These are phyloP conservation scores for Neomonachus schauinslandi DNA, from an alignment of 2,113 vertebrate genomes.

Conservation along the genomic window DNA sequence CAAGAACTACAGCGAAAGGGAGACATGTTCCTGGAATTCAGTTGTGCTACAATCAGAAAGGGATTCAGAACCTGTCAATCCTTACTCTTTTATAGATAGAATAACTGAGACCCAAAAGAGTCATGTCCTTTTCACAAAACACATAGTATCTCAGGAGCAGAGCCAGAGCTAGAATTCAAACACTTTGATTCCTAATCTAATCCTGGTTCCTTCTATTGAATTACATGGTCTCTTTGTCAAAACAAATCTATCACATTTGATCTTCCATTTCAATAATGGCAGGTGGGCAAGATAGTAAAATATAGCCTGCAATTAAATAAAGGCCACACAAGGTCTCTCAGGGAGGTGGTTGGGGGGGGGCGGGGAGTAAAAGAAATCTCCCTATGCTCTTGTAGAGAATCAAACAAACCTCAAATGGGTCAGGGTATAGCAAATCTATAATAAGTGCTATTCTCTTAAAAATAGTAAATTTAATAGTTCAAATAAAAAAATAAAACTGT, in stretches of 20 bases:
- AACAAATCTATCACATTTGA: neutral
- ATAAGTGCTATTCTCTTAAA: neutral
- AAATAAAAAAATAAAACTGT: neutral
- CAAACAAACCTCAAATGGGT: neutral
- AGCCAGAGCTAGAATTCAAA: neutral
- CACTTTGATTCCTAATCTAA: neutral
- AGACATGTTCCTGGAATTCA: neutral
- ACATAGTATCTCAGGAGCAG: neutral
- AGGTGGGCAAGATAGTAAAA: neutral
- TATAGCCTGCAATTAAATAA: neutral
- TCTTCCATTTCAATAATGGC: neutral
- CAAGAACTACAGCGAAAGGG: neutral
- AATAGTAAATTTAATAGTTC: neutral
- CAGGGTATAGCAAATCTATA: neutral
- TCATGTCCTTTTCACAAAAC: neutral
- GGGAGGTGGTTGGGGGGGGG: accelerated
- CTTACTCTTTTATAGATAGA: neutral
- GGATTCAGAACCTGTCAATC: neutral
- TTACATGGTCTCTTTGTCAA: neutral
- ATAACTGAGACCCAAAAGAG: neutral
- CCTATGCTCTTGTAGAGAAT: neutral
- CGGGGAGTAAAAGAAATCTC: neutral
- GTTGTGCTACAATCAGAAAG: neutral
- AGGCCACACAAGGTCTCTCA: neutral
- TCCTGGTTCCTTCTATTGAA: neutral